phyloP scores from a whole-genome alignment of 2,888 invertebrate genomes.

The Helicoverpa assulta region DNA sequence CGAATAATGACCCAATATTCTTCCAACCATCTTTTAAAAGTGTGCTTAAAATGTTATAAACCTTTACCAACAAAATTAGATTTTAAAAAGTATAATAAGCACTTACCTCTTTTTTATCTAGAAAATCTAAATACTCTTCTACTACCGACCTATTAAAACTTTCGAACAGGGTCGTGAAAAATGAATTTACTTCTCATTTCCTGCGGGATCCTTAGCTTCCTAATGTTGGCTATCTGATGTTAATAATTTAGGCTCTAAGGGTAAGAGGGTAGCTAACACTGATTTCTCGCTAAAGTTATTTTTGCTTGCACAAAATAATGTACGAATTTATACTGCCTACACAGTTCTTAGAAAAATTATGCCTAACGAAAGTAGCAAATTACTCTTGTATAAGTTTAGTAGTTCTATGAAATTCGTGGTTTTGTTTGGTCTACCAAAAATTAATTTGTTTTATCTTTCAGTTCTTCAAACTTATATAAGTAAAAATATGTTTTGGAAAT shows the following conservation, averaged over 20 bases:
- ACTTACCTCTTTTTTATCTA: slow-evolving; percentile 33
- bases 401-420: not conserved
- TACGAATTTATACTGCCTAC: slow-evolving; percentile 9
- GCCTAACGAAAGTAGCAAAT: not conserved
- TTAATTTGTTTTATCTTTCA: not conserved
- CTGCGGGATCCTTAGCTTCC: slow-evolving; percentile 50
- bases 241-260: slow-evolving; percentile 66
- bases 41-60: not conserved
- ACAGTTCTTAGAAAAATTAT: not conserved
- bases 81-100: slow-evolving; percentile 2
- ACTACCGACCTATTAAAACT: slow-evolving; percentile 79
- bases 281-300: slow-evolving; percentile 47
- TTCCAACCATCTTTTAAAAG: not conserved
- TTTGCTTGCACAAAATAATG: slow-evolving; percentile 22
- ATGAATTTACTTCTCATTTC: slow-evolving; percentile 75
- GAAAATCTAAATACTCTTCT: slow-evolving; percentile 67
- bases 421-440: not conserved
- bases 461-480: no score
- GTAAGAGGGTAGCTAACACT: slow-evolving; percentile 36
- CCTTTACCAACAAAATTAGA: not conserved
- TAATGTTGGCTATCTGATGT: slow-evolving; percentile 63
- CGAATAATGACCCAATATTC: not conserved
- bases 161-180: slow-evolving; percentile 78
- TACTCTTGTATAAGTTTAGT: not conserved
- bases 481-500: no score